Conservation (phyloP, 2,113 vertebrate genomes). For the Pogona vitticeps region DNA sequence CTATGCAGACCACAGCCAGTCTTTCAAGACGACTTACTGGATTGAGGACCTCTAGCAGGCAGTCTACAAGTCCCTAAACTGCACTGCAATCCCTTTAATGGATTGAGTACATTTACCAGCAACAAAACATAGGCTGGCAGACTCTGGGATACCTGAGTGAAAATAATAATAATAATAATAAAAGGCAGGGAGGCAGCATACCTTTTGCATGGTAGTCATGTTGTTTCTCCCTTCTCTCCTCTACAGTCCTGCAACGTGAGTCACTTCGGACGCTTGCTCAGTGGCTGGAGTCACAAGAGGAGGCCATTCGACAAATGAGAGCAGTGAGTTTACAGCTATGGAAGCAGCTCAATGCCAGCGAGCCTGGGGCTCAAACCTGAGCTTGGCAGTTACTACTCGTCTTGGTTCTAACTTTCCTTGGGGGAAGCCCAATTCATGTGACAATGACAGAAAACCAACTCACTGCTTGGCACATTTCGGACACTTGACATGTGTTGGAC, state of each 20-base stretch:
- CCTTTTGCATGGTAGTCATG: neutral
- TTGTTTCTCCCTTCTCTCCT: neutral
- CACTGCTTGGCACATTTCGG: neutral
- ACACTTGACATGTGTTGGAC: neutral
- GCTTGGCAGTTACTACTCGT: conserved; percentile 11
- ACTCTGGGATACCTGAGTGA: neutral
- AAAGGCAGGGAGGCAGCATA: neutral
- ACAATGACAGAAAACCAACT: neutral
- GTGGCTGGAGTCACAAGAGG: conserved; percentile 72
- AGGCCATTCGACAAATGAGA: conserved; percentile 69
- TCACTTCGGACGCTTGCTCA: conserved; percentile 77
- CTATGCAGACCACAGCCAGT: neutral
- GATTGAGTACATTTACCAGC: too few species aligned
- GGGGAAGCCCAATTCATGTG: neutral
- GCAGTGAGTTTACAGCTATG: conserved; percentile 81
- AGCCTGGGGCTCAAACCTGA: conserved; percentile 26
- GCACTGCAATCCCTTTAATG: neutral
- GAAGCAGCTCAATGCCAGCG: conserved; percentile 78
- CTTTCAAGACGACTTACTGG: neutral
- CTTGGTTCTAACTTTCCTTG: neutral
- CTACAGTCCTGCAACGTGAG: conserved; percentile 82
- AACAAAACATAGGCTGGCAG: neutral
- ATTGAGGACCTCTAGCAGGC: neutral
- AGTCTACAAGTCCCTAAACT: too few species aligned
- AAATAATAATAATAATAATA: too few species aligned